Base-by-base conservation (phyloP, 1,140 invertebrate genomes). In the Ephestia elutella region DNA sequence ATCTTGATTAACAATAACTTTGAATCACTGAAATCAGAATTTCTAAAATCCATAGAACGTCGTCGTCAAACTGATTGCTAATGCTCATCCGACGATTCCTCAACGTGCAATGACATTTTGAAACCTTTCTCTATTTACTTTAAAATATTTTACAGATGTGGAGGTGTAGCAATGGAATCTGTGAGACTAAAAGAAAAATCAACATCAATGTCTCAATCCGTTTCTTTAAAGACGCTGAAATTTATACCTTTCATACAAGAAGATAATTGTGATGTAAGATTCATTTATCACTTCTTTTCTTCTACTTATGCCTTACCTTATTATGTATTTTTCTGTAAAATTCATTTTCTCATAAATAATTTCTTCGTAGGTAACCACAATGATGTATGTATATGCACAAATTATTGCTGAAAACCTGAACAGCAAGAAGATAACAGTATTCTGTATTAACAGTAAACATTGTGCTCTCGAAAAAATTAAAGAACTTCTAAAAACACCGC, bases 81-180 rank as follows among this genome's bases (percentile, higher is more conserved):
- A n/a, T n/a, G n/a, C n/a, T n/a, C n/a, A n/a, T n/a, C n/a, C n/a
- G n/a, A n/a, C n/a, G n/a, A n/a, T n/a, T n/a, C n/a, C n/a, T n/a
- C n/a, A n/a, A n/a, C n/a, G n/a, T n/a, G n/a, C n/a, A n/a, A n/a
- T n/a, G n/a, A n/a, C n/a, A n/a, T n/a, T n/a, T n/a, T n/a, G n/a
- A n/a, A n/a, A n/a, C n/a, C n/a, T n/a, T n/a, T n/a, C n/a, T n/a
- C n/a, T n/a, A n/a, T n/a, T n/a, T n/a, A n/a, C n/a, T n/a, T n/a
- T n/a, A n/a, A n/a, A n/a, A n/a, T n/a, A 13, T 32, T 54, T 57
- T 58, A 8, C 32, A 65, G 63, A 18, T 65, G 63, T 18, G 59
- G 63, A 15, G 63, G 63, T 32, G 51, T 65, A 5, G 28, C 18
- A 11, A 44, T 59, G 25, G 53, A 60, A 15, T 8, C 21, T 10